Conservation (phyloP, 1,140 invertebrate species). For the Zaprionus gabonicus region DNA sequence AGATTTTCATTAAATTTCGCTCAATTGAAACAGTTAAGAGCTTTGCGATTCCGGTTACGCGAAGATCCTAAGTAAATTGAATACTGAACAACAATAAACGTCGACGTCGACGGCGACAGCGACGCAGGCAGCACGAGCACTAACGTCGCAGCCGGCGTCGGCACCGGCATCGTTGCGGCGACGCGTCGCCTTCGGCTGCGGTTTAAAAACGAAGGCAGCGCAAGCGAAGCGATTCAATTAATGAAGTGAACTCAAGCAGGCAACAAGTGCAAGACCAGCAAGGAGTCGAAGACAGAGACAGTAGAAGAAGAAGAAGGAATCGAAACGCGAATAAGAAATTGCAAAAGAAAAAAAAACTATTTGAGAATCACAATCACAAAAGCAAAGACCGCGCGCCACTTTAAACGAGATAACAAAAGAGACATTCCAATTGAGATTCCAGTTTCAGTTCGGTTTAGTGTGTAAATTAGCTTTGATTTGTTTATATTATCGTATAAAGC, state of each 20-base stretch:
- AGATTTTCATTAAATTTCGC: constrained; percentile 43
- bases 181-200: constrained; percentile 20
- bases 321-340: constrained; percentile 31
- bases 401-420: constrained; percentile 18
- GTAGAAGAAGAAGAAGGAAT: constrained; percentile 3
- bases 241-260: constrained; percentile 48
- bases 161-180: too few species aligned
- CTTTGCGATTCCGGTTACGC: constrained; percentile 60
- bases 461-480: constrained; percentile 57
- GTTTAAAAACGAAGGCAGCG: constrained; percentile 51
- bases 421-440: constrained; percentile 36
- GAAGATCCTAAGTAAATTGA: constrained; percentile 60
- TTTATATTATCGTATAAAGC: constrained; percentile 26
- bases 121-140: constrained; percentile 3
- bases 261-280: constrained; percentile 36
- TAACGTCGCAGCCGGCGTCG: constrained; percentile 5
- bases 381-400: not conserved
- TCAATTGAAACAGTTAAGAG: constrained; percentile 67
- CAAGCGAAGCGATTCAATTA: constrained; percentile 53
- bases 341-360: constrained; percentile 24
- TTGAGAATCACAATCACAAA: constrained; percentile 15
- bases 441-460: constrained; percentile 16
- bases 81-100: constrained; percentile 64
- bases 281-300: not conserved
- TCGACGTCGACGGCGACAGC: constrained; percentile 25